Base-by-base conservation (phyloP, 2,888 invertebrate genomes). In the Caenorhabditis imperialis region DNA sequence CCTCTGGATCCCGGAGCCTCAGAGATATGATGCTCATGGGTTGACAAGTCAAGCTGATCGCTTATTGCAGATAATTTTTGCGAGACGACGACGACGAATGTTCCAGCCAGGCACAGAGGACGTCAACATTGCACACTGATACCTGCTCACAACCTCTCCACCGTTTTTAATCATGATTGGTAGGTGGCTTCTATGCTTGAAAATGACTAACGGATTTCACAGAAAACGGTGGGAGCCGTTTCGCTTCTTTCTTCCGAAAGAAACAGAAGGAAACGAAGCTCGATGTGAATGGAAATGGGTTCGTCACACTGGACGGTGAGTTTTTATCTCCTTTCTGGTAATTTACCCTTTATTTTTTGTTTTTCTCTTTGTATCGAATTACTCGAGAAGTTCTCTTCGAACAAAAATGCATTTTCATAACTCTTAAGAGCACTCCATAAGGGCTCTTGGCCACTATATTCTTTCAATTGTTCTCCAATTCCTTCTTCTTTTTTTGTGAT, bases 1-100 rank as follows among this genome's bases (percentile, higher is more conserved):
- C 20, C 16, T 48, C 20, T 22, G 44, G 33, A 38, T 58, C 38
- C 45, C 35, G 47, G 22, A 12, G 47, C 33, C 7, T 38, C 33
- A 47, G n/a, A 53, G 53, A 54, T 40, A 62, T 62, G 53, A 62
- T 53, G 62, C 25, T 38, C 18, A 27, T 42, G 40, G 42, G 37
- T 63, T 54, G 54, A 63, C 63, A 63, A 67, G 50, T 57, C 55
- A 67, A 45, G 30, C 54, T 35, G 47, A 63, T 63, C 63, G 16
- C 25, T 33, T 54, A 25, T 63, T 50, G 55, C 48, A 53, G 62
- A 48, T 60, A 60, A 48, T 48, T 60, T 44, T 45, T 30, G 30
- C 10, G 30, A n/a, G n/a, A n/a, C n/a, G n/a, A 6, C 10, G n/a
- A 12, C 50, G 18, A 30, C 51, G 37, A 37, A 51, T 51, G 51